Evolutionary conservation across 2,888 invertebrate genomes (phyloP), one percentile per base, ranked within the genome.

Genomic region (Idaea dimidiata): DNA sequence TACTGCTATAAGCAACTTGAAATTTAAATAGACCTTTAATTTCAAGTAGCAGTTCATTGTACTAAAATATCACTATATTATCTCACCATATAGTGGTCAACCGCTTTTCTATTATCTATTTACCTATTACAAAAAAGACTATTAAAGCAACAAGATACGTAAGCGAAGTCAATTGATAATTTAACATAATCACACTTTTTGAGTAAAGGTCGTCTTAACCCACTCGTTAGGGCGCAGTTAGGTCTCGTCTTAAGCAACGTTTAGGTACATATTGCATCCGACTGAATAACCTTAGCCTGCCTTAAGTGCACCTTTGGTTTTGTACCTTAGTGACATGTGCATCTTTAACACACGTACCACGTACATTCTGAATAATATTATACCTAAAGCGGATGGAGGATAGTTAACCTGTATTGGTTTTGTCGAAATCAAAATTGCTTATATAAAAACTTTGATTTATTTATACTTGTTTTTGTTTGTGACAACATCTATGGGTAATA

Each of bases 221-320:
- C 43, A 43, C 8, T 43, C 8, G 43, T 43, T 56, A 56, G 56
- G 62, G 63, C 62, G 60, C 61, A 72, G 69, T 55, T 58, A 66
- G 74, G 74, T 74, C 72, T 69, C 70, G 66, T 68, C 67, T 86
- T 81, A 82, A 76, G 89, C 86, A 90, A 90, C 70, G 66, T 79
- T 24, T 24, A 24, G 24, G 76, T 81, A 84, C 83, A 87, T 82
- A 84, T 84, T 87, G 88, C 85, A 81, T 75, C 80, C 71, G 14
- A 83, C 84, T 85, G 81, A 81, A 78, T 85, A 89, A 89, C 89
- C 89, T 90, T 89, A 89, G 74, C 80, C 72, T 71, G 77, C 75
- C 70, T 67, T 74, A 80, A 18, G 18, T 18, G 74, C 65, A 70
- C 66, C 24, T 24, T 24, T 24, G 24, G 5, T 24, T 82, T 80